Evolutionary conservation across 2,113 vertebrate species (phyloP).

Genomic region (Coreoperca whiteheadi): DNA sequence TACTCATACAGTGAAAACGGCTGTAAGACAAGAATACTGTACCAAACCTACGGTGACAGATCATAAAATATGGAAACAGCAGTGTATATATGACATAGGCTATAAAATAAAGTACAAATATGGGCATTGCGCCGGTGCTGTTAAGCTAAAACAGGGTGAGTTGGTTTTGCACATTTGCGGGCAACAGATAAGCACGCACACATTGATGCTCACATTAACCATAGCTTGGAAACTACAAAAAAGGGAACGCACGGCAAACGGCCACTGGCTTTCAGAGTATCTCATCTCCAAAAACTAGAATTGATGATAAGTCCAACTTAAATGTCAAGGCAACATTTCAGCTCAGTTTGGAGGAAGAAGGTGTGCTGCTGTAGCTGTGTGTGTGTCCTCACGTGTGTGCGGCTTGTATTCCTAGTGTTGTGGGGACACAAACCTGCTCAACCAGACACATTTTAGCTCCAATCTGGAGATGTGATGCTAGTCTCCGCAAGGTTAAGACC

Average conservation of each 20-base stretch:
- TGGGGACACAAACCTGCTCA: conserved; percentile 13
- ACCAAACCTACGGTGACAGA: not conserved
- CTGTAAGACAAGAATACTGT: not conserved
- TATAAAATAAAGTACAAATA: conserved; percentile 1
- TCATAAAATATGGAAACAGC: conserved; percentile 30
- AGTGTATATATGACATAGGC: not conserved
- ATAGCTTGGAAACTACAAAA: not conserved
- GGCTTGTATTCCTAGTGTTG: not conserved
- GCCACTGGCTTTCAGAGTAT: not conserved
- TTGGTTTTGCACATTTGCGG: not conserved
- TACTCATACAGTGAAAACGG: not conserved
- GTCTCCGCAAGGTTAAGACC: not conserved
- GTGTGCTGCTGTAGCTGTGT: not conserved
- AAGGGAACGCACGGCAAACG: not conserved
- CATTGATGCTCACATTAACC: not conserved
- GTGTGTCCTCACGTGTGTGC: conserved; percentile 3
- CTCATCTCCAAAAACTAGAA: conserved; percentile 38
- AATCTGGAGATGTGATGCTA: not conserved
- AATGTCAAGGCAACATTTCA: conserved; percentile 64
- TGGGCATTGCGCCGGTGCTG: not conserved
- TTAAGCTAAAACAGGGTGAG: not conserved
- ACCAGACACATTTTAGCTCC: not conserved
- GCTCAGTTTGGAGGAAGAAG: conserved; percentile 20
- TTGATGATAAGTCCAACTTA: conserved; percentile 39
- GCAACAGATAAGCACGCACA: not conserved